Base-by-base conservation (phyloP, 2,797 vertebrate species). In the Synanceia verrucosa region DNA sequence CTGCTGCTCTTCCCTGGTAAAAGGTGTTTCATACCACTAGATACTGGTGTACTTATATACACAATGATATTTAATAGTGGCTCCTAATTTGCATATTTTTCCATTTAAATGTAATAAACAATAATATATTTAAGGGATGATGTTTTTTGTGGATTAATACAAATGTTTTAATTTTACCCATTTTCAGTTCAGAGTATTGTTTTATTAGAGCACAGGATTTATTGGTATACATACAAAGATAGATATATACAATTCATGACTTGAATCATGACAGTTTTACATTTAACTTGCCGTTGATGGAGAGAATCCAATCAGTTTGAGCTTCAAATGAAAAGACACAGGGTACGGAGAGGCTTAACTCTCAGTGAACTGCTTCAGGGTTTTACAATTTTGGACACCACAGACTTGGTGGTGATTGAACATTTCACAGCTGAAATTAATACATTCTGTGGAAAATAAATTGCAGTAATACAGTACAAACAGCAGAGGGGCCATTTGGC, bases 171-270 rank as follows among this genome's bases (percentile, higher is more conserved):
- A 73, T 90, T 90, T 93, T 88, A 86, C 84, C 88, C 85, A 86
- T 82, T 92, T n/a, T 90, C 81, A 92, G 81, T 86, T 90, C 85
- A 91, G 87, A 92, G 87, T 91, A 89, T 85, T 91, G 87, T 89
- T 92, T 92, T 90, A 91, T 91, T 92, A 87, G 91, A 91, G 90
- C 91, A 91, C 89, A 91, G 82, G 84, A 83, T 92, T 86, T 89
- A 91, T 89, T 89, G 86, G 87, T 92, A 91, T 89, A 92, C 91
- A 93, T 91, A 92, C 91, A 94, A 91, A 91, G 88, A 90, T 91
- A 92, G 75, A 83, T 92, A 92, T 93, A 90, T 92, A 93, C 89
- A 94, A 68, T 80, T 88, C 84, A 89, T 88, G 85, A 91, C 78
- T 87, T 23, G 63, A 60, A 68, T 84, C 83, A 82, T 88, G 85